These are phyloP conservation scores for Todiramphus chloris DNA, from an alignment of 2,113 vertebrate species.

Conservation along the genomic window DNA sequence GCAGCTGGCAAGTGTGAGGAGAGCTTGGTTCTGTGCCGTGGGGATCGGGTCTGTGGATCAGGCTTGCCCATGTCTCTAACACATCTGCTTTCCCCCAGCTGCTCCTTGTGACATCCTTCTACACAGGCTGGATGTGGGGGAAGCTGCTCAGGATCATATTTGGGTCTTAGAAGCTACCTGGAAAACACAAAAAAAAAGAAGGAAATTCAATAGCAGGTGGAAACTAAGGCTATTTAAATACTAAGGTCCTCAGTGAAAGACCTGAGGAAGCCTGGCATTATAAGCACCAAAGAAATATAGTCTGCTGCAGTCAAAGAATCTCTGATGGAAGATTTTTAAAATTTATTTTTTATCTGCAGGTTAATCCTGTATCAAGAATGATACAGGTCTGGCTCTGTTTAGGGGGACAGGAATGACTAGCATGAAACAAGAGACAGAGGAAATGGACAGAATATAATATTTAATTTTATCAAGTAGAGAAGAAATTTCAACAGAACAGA, in stretches of 20 bases:
- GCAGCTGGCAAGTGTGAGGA: not conserved
- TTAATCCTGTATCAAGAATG: not conserved
- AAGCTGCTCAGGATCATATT: not conserved
- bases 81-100: not conserved
- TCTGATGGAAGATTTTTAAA: not conserved
- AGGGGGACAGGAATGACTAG: not conserved
- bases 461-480: not conserved
- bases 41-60: slow-evolving; percentile 42
- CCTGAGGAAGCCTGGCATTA: not conserved
- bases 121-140: not conserved
- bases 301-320: not conserved
- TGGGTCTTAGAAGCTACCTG: not conserved
- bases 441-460: not conserved
- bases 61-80: not conserved
- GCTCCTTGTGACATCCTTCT: not conserved
- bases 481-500: not conserved
- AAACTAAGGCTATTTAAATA: not conserved
- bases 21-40: slow-evolving; percentile 23
- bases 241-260: not conserved
- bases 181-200: not conserved
- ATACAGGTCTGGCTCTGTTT: not conserved
- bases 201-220: not conserved
- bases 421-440: not conserved
- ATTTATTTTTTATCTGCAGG: not conserved
- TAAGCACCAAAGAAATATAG: not conserved